phyloP scores from a whole-genome alignment of 1,140 invertebrate species.

The Bombus difficillimus region DNA sequence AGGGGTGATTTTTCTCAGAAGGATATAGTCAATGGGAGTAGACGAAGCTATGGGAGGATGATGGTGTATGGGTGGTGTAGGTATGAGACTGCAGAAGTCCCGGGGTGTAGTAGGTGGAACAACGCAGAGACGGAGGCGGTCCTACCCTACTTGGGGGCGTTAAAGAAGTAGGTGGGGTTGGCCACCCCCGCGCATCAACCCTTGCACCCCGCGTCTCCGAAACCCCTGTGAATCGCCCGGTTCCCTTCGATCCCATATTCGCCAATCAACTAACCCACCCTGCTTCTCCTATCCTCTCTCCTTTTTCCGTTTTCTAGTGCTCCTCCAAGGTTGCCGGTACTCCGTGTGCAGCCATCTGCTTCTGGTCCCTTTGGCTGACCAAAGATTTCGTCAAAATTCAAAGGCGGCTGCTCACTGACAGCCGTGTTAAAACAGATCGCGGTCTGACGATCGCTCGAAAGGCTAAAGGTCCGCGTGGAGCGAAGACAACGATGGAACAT shows the following conservation, averaged over 20 bases:
- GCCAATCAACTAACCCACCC: slow-evolving; percentile 74
- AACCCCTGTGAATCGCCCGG: slow-evolving; percentile 66
- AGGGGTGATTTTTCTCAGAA: slow-evolving; percentile 72
- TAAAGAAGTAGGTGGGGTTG: slow-evolving; percentile 80
- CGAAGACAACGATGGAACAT: neutral
- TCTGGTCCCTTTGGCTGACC: slow-evolving; percentile 30
- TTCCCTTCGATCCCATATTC: slow-evolving; percentile 78
- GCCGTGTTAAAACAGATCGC: slow-evolving; percentile 10
- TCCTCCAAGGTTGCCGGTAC: slow-evolving; percentile 55
- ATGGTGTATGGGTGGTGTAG: slow-evolving; percentile 55
- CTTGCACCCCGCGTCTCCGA: slow-evolving; percentile 71
- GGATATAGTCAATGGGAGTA: slow-evolving; percentile 69
- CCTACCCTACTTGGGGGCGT: slow-evolving; percentile 80
- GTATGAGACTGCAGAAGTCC: slow-evolving; percentile 76
- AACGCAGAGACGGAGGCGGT: slow-evolving; percentile 80
- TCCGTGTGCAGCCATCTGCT: slow-evolving; percentile 69
- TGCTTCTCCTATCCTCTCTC: slow-evolving; percentile 42
- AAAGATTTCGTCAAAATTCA: slow-evolving; percentile 66
- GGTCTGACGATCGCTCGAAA: neutral
- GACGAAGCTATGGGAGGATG: slow-evolving; percentile 48
- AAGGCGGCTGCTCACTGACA: slow-evolving; percentile 17
- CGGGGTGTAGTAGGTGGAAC: slow-evolving; percentile 80
- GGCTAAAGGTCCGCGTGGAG: neutral
- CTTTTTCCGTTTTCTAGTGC: slow-evolving; percentile 23
- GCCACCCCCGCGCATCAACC: slow-evolving; percentile 77